Evolutionary conservation across 2,797 vertebrate species (phyloP).

Genomic region (Myotis findleyi): DNA sequence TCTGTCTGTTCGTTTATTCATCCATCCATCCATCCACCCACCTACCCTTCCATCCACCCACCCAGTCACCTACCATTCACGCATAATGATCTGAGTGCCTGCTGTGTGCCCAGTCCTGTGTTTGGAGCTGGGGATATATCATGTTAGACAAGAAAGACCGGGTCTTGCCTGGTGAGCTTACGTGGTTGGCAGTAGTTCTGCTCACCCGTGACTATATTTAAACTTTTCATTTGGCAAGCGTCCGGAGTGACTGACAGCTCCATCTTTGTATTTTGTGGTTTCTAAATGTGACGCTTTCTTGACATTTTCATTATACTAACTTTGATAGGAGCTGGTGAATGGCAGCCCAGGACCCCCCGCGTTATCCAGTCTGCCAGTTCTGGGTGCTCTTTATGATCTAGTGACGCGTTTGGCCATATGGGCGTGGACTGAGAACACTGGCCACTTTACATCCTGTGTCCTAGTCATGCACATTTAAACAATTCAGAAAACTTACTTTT

Average conservation of each 20-base stretch:
- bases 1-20: too few relatives aligned
- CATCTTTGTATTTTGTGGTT: conserved; percentile 46
- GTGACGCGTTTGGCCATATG: not conserved
- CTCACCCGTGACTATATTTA: conserved; percentile 12
- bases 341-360: conserved; percentile 46
- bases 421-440: not conserved
- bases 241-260: conserved; percentile 67
- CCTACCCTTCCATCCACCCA: not conserved
- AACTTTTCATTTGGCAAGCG: conserved; percentile 53
- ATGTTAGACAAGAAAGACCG: not conserved
- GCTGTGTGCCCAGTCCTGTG: not conserved
- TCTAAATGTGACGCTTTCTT: conserved; percentile 62
- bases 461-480: not conserved
- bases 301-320: conserved; percentile 30
- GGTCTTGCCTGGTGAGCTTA: not conserved
- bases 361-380: conserved; percentile 53
- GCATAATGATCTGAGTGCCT: not conserved
- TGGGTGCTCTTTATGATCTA: conserved; percentile 33
- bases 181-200: not conserved
- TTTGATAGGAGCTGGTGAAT: conserved; percentile 43
- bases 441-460: not conserved
- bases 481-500: not conserved
- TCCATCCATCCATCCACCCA: too few relatives aligned
- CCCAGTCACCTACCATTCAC: not conserved
- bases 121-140: not conserved